phyloP scores from a whole-genome alignment of 2,113 vertebrate species.

The Cichladusa arquata region DNA sequence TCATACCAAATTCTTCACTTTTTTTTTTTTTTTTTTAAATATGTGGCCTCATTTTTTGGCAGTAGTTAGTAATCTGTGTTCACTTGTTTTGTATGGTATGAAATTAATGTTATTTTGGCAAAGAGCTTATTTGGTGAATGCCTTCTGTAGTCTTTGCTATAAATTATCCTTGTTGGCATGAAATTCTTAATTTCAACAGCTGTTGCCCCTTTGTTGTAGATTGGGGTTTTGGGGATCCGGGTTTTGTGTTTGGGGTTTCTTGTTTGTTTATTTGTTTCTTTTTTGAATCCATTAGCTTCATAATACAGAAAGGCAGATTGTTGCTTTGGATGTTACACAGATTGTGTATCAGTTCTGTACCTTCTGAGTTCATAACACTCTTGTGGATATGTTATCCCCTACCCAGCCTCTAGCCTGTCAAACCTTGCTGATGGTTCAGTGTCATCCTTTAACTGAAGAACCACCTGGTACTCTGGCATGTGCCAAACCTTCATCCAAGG shows the following conservation, averaged over 20 bases:
- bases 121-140: background rate
- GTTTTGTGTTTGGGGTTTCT: background rate
- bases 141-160: background rate
- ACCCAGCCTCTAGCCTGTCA: background rate
- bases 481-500: background rate
- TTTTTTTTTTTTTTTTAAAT: background rate
- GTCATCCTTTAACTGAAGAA: background rate
- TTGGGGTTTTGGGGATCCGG: background rate
- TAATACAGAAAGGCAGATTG: background rate
- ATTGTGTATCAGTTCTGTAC: background rate
- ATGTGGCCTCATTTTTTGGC: background rate
- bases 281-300: background rate
- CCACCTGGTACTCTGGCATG: background rate
- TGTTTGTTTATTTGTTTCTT: background rate
- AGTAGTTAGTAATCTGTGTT: background rate
- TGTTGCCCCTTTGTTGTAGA: background rate
- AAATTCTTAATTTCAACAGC: background rate
- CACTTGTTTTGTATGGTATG: background rate
- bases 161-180: background rate
- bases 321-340: background rate
- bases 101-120: background rate
- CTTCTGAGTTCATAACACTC: background rate
- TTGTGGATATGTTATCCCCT: fast-evolving
- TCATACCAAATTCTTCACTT: background rate
- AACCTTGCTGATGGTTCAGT: background rate